These are phyloP conservation scores for Melanargia galathea DNA, from an alignment of 2,888 invertebrate species.

Conservation along the genomic window DNA sequence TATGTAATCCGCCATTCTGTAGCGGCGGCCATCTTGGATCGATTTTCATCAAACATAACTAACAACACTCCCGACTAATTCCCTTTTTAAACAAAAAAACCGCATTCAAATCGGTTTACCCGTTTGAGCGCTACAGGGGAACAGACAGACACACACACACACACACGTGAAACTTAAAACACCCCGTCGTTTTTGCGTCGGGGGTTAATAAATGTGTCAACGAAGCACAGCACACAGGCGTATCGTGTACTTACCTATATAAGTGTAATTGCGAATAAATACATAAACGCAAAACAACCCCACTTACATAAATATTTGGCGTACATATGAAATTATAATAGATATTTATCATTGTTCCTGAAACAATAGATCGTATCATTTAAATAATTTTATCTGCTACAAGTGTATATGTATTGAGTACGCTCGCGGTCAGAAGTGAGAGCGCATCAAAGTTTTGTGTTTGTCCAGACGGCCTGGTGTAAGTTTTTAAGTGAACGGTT, in stretches of 20 bases:
- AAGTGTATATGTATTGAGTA: constrained; percentile 60
- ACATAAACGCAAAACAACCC: constrained; percentile 53
- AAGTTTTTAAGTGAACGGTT: too few species aligned
- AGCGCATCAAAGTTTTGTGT: not conserved
- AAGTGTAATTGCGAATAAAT: constrained; percentile 31
- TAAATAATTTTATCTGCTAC: constrained; percentile 79
- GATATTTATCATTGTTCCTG: constrained; percentile 77
- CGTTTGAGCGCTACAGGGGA: too few species aligned
- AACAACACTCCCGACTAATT: too few species aligned
- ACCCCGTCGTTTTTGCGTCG: too few species aligned
- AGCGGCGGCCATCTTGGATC: too few species aligned
- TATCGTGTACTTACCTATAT: not conserved
- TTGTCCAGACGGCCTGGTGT: not conserved
- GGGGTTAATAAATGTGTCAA: not conserved
- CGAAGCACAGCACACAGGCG: not conserved
- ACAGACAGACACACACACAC: too few species aligned
- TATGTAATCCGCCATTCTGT: too few species aligned
- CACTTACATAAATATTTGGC: constrained; percentile 73
- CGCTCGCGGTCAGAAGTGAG: constrained; percentile 32
- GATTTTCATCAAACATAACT: too few species aligned
- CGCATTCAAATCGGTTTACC: too few species aligned
- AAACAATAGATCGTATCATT: constrained; percentile 80
- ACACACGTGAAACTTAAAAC: too few species aligned
- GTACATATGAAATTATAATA: constrained; percentile 73
- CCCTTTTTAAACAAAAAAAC: too few species aligned